These are phyloP conservation scores for Drosophila multiciliata DNA, from an alignment of 2,888 invertebrate genomes.

Conservation along the genomic window DNA sequence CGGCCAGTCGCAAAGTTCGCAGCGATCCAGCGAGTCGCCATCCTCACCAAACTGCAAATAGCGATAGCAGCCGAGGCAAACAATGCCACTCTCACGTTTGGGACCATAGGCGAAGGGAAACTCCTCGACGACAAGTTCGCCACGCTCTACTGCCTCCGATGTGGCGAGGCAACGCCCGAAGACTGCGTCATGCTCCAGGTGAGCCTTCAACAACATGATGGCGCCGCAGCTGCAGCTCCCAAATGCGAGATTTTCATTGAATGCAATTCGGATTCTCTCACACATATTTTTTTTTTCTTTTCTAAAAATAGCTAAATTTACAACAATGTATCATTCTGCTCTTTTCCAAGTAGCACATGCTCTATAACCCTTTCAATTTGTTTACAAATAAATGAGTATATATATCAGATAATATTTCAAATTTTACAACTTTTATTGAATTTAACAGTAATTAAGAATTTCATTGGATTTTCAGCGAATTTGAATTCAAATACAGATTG, in stretches of 20 bases:
- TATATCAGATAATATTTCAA: not conserved
- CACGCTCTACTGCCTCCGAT: conserved; percentile 88
- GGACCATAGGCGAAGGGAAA: conserved; percentile 91
- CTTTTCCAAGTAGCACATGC: not conserved
- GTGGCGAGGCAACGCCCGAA: conserved; percentile 90
- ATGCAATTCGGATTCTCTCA: conserved; percentile 27
- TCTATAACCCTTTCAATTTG: not conserved
- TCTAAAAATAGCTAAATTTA: conserved; percentile 37
- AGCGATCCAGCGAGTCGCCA: conserved; percentile 85
- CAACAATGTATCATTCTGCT: not conserved
- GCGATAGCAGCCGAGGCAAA: conserved; percentile 92
- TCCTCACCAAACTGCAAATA: conserved; percentile 85
- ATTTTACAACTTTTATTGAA: not conserved
- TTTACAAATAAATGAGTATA: not conserved
- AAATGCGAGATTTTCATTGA: conserved; percentile 30
- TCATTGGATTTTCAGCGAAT: not conserved
- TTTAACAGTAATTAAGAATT: not conserved
- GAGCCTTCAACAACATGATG: conserved; percentile 81
- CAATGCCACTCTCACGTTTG: conserved; percentile 89
- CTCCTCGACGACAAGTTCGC: conserved; percentile 90
- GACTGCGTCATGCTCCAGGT: conserved; percentile 86
- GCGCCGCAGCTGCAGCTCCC: conserved; percentile 14
- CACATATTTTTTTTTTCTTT: not conserved
- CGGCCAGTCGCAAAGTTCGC: conserved; percentile 90
- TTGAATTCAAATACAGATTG: not conserved